Evolutionary conservation across 2,888 invertebrate genomes (phyloP), one percentile per base, ranked within the genome.

Genomic region (Heliconius sara): DNA sequence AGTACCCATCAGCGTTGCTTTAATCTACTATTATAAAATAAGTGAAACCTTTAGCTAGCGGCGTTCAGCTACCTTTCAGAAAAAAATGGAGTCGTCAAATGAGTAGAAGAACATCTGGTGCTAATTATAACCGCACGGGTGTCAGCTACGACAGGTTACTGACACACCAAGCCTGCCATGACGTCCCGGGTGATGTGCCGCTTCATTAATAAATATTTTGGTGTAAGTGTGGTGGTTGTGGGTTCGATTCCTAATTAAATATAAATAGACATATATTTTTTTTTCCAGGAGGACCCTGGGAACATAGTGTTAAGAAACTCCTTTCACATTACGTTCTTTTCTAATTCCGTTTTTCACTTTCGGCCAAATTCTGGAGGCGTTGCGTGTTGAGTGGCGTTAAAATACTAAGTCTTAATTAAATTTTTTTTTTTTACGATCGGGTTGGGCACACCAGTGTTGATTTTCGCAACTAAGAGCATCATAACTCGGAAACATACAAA

Each of bases 81-180:
- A 80, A 80, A 66, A 76, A 72, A 66, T 30, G 34, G 25, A 30
- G 73, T 70, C 39, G 63, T 63, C 70, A 80, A 80, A 77, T 77
- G 66, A 77, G 76, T 78, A 67, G 77, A 79, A 67, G 77, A 77
- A 79, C 78, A 83, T 82, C 81, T 81, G 79, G 84, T 84, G 84
- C 81, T 84, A 84, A 84, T 84, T 84, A 81, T 84, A 84, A 66
- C 16, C 78, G 82, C 84, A 84, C 83, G 84, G 76, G 77, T 78
- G 76, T 75, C 63, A 79, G 76, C 83, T 80, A 84, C 79, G 85
- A 84, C 86, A 86, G 85, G 87, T 88, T 88, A 88, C 86, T 89
- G 88, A 88, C 90, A 88, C 86, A 82, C 57, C 67, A 34, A 27
- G 16, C 67, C 22, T 66, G 78, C 73, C 78, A 74, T 43, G 67